Conservation (phyloP, 2,888 invertebrate genomes). For the Amblyjoppa proteus region DNA sequence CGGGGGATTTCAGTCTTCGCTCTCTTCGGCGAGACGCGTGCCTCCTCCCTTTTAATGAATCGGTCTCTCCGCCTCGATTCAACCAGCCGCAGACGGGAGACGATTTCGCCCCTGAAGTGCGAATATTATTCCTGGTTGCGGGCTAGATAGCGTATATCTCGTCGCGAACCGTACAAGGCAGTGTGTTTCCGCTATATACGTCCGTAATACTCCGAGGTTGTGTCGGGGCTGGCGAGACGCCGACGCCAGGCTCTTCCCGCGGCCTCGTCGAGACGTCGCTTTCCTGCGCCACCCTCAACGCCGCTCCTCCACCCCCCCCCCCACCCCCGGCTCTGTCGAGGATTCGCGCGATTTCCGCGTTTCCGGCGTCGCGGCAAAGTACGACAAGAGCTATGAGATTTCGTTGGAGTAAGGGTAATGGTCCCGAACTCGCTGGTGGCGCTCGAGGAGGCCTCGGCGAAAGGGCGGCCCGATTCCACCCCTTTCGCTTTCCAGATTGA, state of each 20-base stretch:
- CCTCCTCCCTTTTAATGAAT: not conserved
- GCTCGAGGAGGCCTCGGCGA: constrained; percentile 49
- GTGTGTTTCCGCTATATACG: not conserved
- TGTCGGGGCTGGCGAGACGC: not conserved
- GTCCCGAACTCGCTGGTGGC: constrained; percentile 49
- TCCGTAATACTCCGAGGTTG: not conserved
- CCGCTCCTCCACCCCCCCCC: not conserved
- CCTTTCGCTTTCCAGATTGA: constrained; percentile 57
- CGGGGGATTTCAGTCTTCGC: not conserved
- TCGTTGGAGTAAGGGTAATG: constrained; percentile 53
- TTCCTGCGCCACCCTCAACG: constrained; percentile 10
- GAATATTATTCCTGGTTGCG: constrained; percentile 9
- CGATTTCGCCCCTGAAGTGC: not conserved
- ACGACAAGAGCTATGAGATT: constrained; percentile 50
- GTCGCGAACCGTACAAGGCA: not conserved
- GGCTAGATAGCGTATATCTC: not conserved
- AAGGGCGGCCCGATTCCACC: constrained; percentile 50
- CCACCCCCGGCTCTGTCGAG: not conserved
- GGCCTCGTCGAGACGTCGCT: constrained; percentile 41
- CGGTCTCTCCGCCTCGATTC: not conserved
- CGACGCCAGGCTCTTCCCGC: constrained; percentile 18
- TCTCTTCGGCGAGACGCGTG: not conserved
- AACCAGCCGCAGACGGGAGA: not conserved
- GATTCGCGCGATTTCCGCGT: constrained; percentile 51
- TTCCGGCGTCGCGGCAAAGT: constrained; percentile 48